These are phyloP conservation scores for Drosophila pseudotalamancana DNA, from an alignment of 2,888 invertebrate species.

Conservation along the genomic window DNA sequence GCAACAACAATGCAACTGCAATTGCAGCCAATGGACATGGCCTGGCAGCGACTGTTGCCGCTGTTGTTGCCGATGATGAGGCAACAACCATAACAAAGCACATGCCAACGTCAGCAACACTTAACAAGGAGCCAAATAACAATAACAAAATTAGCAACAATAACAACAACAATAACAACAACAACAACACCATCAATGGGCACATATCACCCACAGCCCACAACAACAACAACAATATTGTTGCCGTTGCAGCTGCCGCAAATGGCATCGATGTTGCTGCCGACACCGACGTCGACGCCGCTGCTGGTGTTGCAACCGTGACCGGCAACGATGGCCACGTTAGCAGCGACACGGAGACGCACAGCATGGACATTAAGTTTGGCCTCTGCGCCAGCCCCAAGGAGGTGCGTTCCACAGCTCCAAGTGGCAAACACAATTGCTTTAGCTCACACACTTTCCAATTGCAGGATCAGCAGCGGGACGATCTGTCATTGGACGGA, in stretches of 20 bases:
- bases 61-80: slow-evolving; percentile 53
- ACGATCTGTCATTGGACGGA: slow-evolving; percentile 82
- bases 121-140: slow-evolving; percentile 78
- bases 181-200: slow-evolving; percentile 50
- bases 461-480: slow-evolving; percentile 79
- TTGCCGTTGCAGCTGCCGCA: slow-evolving; percentile 17
- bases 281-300: slow-evolving; percentile 19
- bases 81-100: slow-evolving; percentile 58
- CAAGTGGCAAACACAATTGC: not conserved
- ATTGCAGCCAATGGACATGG: slow-evolving; percentile 59
- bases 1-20: slow-evolving; percentile 41
- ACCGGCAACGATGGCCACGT: slow-evolving; percentile 58
- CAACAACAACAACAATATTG: slow-evolving; percentile 25
- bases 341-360: slow-evolving; percentile 78
- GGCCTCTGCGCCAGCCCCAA: slow-evolving; percentile 82
- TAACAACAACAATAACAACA: slow-evolving; percentile 57
- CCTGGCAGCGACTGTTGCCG: slow-evolving; percentile 10
- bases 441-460: not conserved
- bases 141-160: slow-evolving; percentile 75
- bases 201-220: slow-evolving; percentile 54
- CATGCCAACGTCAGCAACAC: slow-evolving; percentile 67
- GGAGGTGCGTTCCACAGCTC: slow-evolving; percentile 75
- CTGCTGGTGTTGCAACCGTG: slow-evolving; percentile 21
- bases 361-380: slow-evolving; percentile 82
- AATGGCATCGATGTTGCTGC: slow-evolving; percentile 54